These are phyloP conservation scores for Diacarnus erythraeanus DNA, from an alignment of 37 sponge, comb jelly and placozoan genomes.

Conservation along the genomic window DNA sequence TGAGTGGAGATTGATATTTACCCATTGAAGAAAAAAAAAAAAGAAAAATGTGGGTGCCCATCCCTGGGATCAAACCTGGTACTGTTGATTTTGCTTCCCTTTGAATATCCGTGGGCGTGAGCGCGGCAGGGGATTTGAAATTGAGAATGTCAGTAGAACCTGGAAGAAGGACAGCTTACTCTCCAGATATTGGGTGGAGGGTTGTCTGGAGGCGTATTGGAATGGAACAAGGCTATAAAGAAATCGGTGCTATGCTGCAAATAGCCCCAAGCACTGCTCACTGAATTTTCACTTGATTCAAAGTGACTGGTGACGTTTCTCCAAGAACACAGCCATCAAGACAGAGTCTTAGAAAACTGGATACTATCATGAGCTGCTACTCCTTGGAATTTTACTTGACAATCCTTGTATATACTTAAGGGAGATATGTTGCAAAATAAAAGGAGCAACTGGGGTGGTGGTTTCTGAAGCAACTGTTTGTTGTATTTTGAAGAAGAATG, in stretches of 20 bases:
- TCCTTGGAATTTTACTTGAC: constrained; percentile 23
- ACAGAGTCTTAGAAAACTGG: not conserved
- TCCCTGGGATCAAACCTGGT: too few species aligned
- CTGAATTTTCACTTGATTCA: not conserved
- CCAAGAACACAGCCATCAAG: not conserved
- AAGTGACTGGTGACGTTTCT: not conserved
- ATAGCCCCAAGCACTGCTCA: not conserved
- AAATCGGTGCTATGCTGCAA: not conserved
- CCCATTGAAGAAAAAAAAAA: too few species aligned
- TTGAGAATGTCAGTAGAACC: constrained; percentile 2
- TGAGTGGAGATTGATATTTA: too few species aligned
- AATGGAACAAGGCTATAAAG: not conserved
- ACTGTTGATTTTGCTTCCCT: too few species aligned
- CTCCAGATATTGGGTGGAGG: constrained; percentile 3
- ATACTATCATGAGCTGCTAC: constrained; percentile 46
- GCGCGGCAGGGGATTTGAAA: too few species aligned
- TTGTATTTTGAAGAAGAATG: constrained; percentile 22
- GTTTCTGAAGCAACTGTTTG: constrained; percentile 40
- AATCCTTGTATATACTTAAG: constrained; percentile 44
- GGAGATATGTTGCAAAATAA: constrained; percentile 32
- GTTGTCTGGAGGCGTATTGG: constrained; percentile 6
- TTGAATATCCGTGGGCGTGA: too few species aligned
- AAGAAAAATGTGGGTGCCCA: too few species aligned
- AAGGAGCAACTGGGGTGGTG: constrained; percentile 13
- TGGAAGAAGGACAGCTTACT: not conserved